A percentile compares a stretch with the other conserved stretches of the same genome.
Conservation (phyloP, 2,797 vertebrate species). For the Moxostoma hubbsi region DNA sequence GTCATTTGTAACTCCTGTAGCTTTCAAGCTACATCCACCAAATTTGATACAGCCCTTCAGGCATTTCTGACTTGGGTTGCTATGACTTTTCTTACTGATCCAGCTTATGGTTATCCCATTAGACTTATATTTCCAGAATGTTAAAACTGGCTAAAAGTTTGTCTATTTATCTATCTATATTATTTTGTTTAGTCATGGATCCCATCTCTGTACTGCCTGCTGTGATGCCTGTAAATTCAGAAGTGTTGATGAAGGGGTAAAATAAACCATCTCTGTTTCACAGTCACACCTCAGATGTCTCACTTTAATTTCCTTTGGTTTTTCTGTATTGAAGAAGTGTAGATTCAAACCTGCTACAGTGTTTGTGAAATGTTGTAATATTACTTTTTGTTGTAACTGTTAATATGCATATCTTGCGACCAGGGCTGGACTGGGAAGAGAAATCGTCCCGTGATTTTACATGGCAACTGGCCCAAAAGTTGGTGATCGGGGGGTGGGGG, state of each 20-base stretch:
- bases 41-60: no score
- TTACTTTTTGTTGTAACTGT: constrained; percentile 1
- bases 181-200: background rate
- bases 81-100: no score
- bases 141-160: no score
- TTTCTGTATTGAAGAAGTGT: background rate
- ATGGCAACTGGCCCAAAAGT: no score
- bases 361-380: constrained; percentile 30
- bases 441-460: no score
- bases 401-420: background rate
- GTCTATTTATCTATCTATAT: background rate
- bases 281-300: constrained; percentile 30
- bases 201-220: background rate
- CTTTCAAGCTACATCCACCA: no score
- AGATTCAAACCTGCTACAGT: background rate
- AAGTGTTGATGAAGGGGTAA: constrained; percentile 52
- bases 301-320: background rate
- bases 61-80: no score
- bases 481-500: no score
- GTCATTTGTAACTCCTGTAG: no score
- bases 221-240: constrained; percentile 9
- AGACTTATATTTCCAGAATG: no score
- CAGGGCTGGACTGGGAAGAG: no score
- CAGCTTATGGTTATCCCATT: no score
- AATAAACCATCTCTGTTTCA: constrained; percentile 36